A percentile compares a stretch with the other conserved stretches of the same genome.
These are phyloP conservation scores for Ibidorhyncha struthersii DNA, from an alignment of 2,113 vertebrate species.

Conservation along the genomic window DNA sequence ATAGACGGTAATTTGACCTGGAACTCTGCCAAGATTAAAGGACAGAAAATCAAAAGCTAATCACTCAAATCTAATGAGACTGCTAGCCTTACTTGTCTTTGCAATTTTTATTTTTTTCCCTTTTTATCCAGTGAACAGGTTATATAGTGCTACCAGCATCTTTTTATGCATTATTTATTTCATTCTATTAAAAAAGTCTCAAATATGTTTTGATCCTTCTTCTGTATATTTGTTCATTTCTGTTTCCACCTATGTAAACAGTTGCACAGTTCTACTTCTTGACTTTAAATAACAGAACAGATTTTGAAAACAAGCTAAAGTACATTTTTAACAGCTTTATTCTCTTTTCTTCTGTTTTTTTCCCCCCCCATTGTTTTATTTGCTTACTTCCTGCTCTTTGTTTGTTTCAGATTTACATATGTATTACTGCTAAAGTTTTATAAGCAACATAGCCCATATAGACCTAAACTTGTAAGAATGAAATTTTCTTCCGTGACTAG, in stretches of 20 bases:
- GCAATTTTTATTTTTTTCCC: neutral
- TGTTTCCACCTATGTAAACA: neutral
- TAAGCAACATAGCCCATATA: neutral
- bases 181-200: neutral
- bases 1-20: neutral
- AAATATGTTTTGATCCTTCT: neutral
- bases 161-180: neutral
- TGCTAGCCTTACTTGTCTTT: neutral
- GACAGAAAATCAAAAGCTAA: neutral
- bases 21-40: neutral
- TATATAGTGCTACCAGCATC: neutral
- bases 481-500: neutral
- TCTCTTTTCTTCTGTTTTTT: neutral
- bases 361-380: accelerated
- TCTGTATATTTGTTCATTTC: neutral
- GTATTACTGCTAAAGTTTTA: neutral
- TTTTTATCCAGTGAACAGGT: neutral
- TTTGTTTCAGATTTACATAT: neutral
- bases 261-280: neutral
- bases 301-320: neutral
- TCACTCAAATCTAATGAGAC: neutral
- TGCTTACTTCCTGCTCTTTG: neutral
- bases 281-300: neutral
- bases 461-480: neutral
- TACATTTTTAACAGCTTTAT: neutral